A percentile compares a stretch with the other conserved stretches of the same genome.
These are phyloP conservation scores for Aricia agestis DNA, from an alignment of 1,140 invertebrate genomes.

Conservation along the genomic window DNA sequence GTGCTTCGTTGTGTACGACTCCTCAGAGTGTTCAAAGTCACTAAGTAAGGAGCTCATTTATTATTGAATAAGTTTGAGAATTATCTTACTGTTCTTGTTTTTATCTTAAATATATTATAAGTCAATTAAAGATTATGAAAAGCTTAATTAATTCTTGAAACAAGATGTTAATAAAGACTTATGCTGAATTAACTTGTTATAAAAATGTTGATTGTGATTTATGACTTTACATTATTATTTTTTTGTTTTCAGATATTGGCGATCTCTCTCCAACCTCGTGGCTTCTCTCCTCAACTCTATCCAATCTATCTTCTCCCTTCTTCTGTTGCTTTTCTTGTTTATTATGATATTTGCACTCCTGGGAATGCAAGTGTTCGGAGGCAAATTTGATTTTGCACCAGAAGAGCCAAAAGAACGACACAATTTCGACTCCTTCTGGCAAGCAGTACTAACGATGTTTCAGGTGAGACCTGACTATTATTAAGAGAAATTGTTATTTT, in stretches of 20 bases:
- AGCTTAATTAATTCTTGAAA: too few relatives aligned
- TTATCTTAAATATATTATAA: too few relatives aligned
- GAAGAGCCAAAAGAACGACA: conserved; percentile 90
- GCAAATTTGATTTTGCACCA: conserved; percentile 94
- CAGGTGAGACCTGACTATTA: conserved; percentile 80
- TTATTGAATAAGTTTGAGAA: background rate
- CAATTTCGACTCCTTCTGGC: conserved; percentile 99
- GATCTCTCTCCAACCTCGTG: conserved; percentile 97
- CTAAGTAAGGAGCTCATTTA: conserved; percentile 85
- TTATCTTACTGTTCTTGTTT: too few relatives aligned
- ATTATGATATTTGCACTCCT: conserved; percentile 99
- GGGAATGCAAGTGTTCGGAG: conserved; percentile 97
- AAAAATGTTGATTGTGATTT: too few relatives aligned
- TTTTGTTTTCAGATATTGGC: conserved; percentile 90
- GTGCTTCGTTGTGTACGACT: conserved; percentile 97
- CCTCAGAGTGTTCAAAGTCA: conserved; percentile 98
- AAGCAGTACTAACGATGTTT: conserved; percentile 98
- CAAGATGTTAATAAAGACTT: too few relatives aligned
- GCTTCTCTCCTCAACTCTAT: conserved; percentile 98
- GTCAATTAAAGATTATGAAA: too few relatives aligned
- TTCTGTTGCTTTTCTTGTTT: conserved; percentile 98
- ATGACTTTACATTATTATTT: background rate
- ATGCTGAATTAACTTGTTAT: too few relatives aligned
- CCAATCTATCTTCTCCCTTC: conserved; percentile 97
- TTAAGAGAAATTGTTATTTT: too few relatives aligned